Evolutionary conservation across 2,113 vertebrate genomes (phyloP), one percentile per base, ranked within the genome.

Genomic region (Limnothrissa miodon): DNA sequence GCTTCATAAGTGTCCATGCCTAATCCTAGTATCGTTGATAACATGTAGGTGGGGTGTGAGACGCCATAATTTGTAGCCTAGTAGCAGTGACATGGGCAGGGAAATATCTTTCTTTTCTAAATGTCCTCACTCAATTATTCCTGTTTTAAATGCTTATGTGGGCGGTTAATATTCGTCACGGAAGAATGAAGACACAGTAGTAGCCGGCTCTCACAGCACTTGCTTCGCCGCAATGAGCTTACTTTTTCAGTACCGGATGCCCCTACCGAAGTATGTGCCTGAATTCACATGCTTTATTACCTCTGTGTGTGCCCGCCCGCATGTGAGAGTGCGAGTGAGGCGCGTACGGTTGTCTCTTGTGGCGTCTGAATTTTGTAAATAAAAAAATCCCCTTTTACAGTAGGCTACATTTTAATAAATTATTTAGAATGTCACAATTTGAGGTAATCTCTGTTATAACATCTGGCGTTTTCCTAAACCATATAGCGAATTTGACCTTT

Each of bases 211-310:
- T 36, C 62, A 33, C 62, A 70, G 62, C 62, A 74, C 66, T 74
- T 74, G 66, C 13, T 74, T 36, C 11, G 66, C 66, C 25, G 36
- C 66, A 74, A 33, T 36, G 33, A 36, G 66, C 66, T 74, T 74
- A 74, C 4, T 74, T 36, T 11, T 83, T 79, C 39, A 80, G 82
- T 81, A 83, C 78, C 83, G 46, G 87, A 85, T 53, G 79, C 66
- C 25, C 33, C 66, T 74, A 17, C 62, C 33, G 33, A 15, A 74
- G 84, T 92, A 93, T 86, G 94, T 94, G 93, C 92, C 93, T 94
- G 93, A 92, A 91, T 88, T 89, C 93, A 93, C 90, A 91, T 86
- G 93, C 91, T 94, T 94, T 91, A 93, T 95, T 94, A 94, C 93
- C 92, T 93, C 92, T 91, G 90, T 92, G 82, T 85, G 89, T 91